Conservation (phyloP, 2,888 invertebrate genomes). For the Trichacis sp. region DNA sequence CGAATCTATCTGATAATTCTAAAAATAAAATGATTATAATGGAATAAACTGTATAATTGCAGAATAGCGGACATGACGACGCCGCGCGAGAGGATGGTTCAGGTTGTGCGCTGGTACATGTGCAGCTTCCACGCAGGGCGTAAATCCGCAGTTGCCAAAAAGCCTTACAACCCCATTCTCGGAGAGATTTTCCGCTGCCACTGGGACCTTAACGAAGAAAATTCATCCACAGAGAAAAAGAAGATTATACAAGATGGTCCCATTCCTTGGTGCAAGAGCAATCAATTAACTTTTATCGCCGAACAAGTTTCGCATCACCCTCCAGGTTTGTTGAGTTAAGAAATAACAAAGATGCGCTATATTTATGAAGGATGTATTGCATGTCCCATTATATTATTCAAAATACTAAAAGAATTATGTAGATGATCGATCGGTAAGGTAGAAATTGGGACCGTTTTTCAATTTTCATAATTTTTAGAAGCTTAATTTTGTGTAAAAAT, state of each 20-base stretch:
- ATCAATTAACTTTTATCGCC: constrained; percentile 93
- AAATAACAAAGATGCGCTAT: too few relatives aligned
- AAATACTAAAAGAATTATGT: too few relatives aligned
- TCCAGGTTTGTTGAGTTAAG: constrained; percentile 85
- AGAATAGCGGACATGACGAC: constrained; percentile 91
- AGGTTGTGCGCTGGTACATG: constrained; percentile 96
- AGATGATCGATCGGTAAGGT: too few relatives aligned
- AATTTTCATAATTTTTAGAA: too few relatives aligned
- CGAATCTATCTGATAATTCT: too few relatives aligned
- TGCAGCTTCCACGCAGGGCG: constrained; percentile 99
- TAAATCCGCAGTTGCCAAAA: constrained; percentile 96
- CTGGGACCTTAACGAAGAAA: constrained; percentile 77
- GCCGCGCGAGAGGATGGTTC: constrained; percentile 91
- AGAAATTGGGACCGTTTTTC: too few relatives aligned
- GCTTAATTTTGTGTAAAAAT: too few relatives aligned
- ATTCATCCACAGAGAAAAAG: constrained; percentile 28
- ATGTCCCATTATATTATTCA: too few relatives aligned
- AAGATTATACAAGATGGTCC: constrained; percentile 81
- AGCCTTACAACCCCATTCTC: constrained; percentile 98
- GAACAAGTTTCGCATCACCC: constrained; percentile 99
- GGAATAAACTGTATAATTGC: too few relatives aligned
- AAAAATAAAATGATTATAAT: too few relatives aligned
- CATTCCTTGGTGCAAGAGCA: constrained; percentile 88
- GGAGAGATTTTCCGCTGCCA: constrained; percentile 95
- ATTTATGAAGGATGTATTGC: too few relatives aligned